A percentile compares a stretch with the other conserved stretches of the same genome.
These are phyloP conservation scores for Pipistrellus pipistrellus DNA, from an alignment of 2,797 vertebrate species.

Conservation along the genomic window DNA sequence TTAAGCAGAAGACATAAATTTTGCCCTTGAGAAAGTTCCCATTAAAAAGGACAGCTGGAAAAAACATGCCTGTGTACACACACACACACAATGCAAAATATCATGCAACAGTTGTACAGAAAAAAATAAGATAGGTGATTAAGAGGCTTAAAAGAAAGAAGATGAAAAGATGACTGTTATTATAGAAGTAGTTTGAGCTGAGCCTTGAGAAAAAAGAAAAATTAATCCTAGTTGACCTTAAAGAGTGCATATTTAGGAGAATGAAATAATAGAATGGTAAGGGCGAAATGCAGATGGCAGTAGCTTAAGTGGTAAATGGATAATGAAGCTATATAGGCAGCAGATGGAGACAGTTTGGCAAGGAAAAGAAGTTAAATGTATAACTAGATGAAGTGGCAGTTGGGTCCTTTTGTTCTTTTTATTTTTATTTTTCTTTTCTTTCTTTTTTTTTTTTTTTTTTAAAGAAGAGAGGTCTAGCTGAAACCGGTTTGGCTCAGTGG, in stretches of 20 bases:
- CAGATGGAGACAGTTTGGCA: slow-evolving; percentile 55
- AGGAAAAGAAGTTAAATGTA: slow-evolving; percentile 64
- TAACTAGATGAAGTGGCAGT: neutral
- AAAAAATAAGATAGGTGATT: slow-evolving; percentile 62
- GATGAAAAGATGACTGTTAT: slow-evolving; percentile 28
- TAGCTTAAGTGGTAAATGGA: slow-evolving; percentile 51
- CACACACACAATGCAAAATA: slow-evolving; percentile 15
- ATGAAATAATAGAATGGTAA: slow-evolving; percentile 41
- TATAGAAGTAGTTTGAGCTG: slow-evolving; percentile 13
- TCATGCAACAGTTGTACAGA: slow-evolving; percentile 56
- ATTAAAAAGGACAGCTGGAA: slow-evolving; percentile 13
- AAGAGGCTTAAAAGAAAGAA: slow-evolving; percentile 58
- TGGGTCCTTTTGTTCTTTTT: slow-evolving; percentile 33
- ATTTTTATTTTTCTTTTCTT: neutral
- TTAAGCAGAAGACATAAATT: slow-evolving; percentile 43
- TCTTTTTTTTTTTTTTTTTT: slow-evolving; percentile 9
- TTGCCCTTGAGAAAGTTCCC: slow-evolving; percentile 31
- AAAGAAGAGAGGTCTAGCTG: neutral
- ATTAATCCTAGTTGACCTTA: slow-evolving; percentile 58
- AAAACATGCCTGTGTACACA: neutral
- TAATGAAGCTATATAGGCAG: slow-evolving; percentile 48
- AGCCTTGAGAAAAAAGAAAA: slow-evolving; percentile 57
- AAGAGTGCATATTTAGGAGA: slow-evolving; percentile 16
- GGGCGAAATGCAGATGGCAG: slow-evolving; percentile 27
- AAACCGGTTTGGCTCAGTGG: no score